Conservation (phyloP, 1,140 invertebrate species). For the Drosophila ogumai region DNA sequence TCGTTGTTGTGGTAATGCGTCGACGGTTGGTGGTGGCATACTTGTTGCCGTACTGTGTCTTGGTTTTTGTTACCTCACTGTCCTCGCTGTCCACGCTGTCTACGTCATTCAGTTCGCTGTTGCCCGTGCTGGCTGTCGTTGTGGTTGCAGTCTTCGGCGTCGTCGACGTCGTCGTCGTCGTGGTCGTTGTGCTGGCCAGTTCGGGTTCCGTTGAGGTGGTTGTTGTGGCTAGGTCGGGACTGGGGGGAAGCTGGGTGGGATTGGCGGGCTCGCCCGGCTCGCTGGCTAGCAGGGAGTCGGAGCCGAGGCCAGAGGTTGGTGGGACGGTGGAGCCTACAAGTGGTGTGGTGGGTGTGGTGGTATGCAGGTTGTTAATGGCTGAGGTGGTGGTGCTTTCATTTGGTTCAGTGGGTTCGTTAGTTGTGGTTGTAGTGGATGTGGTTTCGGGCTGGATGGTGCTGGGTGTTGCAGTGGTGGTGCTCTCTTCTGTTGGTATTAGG, state of each 20-base stretch:
- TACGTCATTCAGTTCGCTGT: conserved; percentile 43
- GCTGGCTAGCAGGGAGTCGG: conserved; percentile 42
- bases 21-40: conserved; percentile 49
- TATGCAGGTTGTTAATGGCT: conserved; percentile 72
- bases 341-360: conserved; percentile 65
- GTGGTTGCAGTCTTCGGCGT: conserved; percentile 67
- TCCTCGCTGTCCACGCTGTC: conserved; percentile 53
- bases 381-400: conserved; percentile 72
- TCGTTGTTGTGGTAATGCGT: conserved; percentile 50
- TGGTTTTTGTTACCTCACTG: conserved; percentile 69
- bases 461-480: conserved; percentile 46
- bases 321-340: conserved; percentile 45
- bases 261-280: conserved; percentile 26
- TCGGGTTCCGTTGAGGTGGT: conserved; percentile 5
- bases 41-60: conserved; percentile 49
- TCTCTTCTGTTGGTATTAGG: conserved; percentile 45
- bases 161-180: conserved; percentile 42
- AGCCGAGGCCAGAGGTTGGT: conserved; percentile 30
- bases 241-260: conserved; percentile 33
- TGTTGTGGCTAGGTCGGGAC: conserved; percentile 31
- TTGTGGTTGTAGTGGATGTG: conserved; percentile 44
- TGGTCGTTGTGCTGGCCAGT: conserved; percentile 25
- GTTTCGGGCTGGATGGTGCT: conserved; percentile 49
- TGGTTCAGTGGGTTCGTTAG: conserved; percentile 82
- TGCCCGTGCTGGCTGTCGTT: conserved; percentile 38